A percentile compares a stretch with the other conserved stretches of the same genome.
Evolutionary conservation across 2,888 invertebrate species (phyloP).

Genomic region (Aphidius colemani): DNA sequence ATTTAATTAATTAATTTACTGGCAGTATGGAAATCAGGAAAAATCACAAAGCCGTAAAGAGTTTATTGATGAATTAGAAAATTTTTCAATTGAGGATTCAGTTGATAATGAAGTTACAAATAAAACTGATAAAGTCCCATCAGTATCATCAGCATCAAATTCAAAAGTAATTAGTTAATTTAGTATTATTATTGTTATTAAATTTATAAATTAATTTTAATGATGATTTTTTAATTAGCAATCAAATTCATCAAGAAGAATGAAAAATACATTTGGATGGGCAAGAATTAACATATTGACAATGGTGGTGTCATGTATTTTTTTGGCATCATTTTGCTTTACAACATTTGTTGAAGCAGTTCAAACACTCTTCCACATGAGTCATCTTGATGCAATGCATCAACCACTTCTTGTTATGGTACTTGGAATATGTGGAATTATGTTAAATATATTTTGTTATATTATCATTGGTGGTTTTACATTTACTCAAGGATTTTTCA

Average conservation of each 20-base stretch:
- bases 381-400: slow-evolving; percentile 75
- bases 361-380: slow-evolving; percentile 78
- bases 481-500: slow-evolving; percentile 72
- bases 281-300: slow-evolving; percentile 87
- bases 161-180: slow-evolving; percentile 43
- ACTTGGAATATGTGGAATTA: slow-evolving; percentile 72
- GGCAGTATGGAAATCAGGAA: slow-evolving; percentile 51
- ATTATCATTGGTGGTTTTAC: slow-evolving; percentile 81
- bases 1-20: slow-evolving; percentile 28
- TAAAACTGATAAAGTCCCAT: too few relatives aligned
- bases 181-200: neutral
- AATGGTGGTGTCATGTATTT: slow-evolving; percentile 79
- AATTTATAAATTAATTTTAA: neutral
- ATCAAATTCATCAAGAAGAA: slow-evolving; percentile 65
- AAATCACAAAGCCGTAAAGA: slow-evolving; percentile 35
- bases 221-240: slow-evolving; percentile 49
- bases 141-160: slow-evolving; percentile 27
- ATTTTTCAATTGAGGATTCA: neutral
- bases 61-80: neutral
- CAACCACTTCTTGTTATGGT: slow-evolving; percentile 75
- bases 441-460: slow-evolving; percentile 79
- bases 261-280: slow-evolving; percentile 92
- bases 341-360: slow-evolving; percentile 81
- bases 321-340: slow-evolving; percentile 81
- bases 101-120: neutral